phyloP scores from a whole-genome alignment of 2,888 invertebrate species.

The Odontocolon sp. region DNA sequence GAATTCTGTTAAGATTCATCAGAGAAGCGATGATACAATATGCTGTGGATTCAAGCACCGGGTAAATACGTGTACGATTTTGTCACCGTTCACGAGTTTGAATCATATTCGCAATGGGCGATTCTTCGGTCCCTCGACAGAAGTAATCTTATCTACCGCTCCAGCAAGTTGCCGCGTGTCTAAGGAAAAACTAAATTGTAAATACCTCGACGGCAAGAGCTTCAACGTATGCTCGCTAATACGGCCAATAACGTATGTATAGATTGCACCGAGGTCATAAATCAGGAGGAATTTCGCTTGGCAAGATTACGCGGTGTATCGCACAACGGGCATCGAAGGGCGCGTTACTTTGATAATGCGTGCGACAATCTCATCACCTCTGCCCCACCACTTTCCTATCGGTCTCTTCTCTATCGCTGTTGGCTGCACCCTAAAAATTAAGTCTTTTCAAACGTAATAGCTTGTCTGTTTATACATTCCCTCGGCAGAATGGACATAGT shows the following conservation, averaged over 20 bases:
- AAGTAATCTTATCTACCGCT: constrained; percentile 52
- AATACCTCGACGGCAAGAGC: constrained; percentile 25
- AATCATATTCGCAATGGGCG: neutral
- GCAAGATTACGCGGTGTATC: constrained; percentile 8
- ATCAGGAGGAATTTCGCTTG: constrained; percentile 30
- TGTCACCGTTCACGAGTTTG: too few species aligned
- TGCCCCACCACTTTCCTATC: neutral
- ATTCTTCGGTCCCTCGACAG: constrained; percentile 19
- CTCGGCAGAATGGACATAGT: too few species aligned
- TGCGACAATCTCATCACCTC: neutral
- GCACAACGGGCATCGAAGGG: neutral
- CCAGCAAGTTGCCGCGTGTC: constrained; percentile 33
- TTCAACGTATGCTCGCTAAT: neutral
- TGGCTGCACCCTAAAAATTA: too few species aligned
- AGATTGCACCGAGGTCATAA: constrained; percentile 40
- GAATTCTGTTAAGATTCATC: too few species aligned
- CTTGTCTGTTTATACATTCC: too few species aligned
- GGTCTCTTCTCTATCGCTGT: neutral
- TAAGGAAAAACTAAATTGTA: constrained; percentile 23
- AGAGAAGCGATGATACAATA: too few species aligned
- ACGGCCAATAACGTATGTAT: constrained; percentile 5
- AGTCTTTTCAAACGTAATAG: too few species aligned
- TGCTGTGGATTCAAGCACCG: too few species aligned
- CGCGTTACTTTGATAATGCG: neutral
- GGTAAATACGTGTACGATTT: too few species aligned